These are phyloP conservation scores for Ophioderma brevispina DNA, from an alignment of 35 echinoderm and acorn worm species.

Conservation along the genomic window DNA sequence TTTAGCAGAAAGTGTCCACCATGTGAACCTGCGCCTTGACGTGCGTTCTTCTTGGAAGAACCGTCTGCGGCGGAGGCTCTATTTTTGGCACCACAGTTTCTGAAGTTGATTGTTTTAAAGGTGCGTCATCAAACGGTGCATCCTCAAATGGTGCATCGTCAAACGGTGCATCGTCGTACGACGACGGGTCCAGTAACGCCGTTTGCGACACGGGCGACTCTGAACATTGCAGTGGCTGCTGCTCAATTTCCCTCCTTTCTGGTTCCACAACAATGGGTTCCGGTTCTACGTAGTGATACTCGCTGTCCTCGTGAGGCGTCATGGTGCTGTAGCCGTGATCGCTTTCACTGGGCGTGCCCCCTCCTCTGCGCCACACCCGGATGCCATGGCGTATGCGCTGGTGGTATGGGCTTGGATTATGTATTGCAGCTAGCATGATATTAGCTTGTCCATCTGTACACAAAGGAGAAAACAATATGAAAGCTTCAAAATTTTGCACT, in stretches of 20 bases:
- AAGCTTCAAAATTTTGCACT: too few species aligned
- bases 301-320: conserved; percentile 99
- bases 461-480: too few species aligned
- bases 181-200: neutral
- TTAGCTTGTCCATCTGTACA: conserved; percentile 84
- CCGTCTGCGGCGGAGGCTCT: conserved; percentile 84
- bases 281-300: conserved; percentile 96
- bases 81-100: conserved; percentile 66
- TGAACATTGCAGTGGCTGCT: neutral
- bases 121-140: conserved; percentile 15
- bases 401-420: conserved; percentile 92
- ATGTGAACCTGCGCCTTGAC: conserved; percentile 78
- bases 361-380: conserved; percentile 82
- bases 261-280: conserved; percentile 71
- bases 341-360: conserved; percentile 86
- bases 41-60: conserved; percentile 74
- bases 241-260: conserved; percentile 22
- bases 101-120: conserved; percentile 40
- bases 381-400: conserved; percentile 74
- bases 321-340: conserved; percentile 99
- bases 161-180: neutral
- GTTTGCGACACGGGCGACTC: conserved; percentile 15
- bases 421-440: conserved; percentile 84
- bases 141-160: conserved; percentile 17
- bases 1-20: conserved; percentile 83